Evolutionary conservation across 2,797 vertebrate species (phyloP).

Genomic region (Lutra lutra): DNA sequence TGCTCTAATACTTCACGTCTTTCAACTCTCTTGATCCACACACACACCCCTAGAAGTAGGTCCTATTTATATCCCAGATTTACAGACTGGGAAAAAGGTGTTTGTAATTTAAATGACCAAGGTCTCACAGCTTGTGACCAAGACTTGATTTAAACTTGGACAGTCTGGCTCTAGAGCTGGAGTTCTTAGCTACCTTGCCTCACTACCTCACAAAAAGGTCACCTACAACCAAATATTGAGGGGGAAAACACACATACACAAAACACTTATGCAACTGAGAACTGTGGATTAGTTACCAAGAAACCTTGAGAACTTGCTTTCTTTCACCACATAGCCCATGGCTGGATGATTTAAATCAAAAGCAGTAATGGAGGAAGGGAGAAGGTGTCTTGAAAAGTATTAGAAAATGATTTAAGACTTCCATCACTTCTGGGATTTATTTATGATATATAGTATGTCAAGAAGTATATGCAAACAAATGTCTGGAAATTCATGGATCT

Average conservation of each 20-base stretch:
- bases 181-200: background rate
- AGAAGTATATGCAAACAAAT: constrained; percentile 45
- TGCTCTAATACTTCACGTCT: background rate
- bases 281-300: background rate
- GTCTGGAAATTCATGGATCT: constrained; percentile 76
- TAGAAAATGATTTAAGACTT: constrained; percentile 47
- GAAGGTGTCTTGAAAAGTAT: background rate
- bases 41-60: background rate
- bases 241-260: background rate
- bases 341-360: constrained; percentile 39
- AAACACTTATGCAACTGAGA: background rate
- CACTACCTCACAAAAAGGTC: background rate
- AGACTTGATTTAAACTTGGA: background rate
- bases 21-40: constrained; percentile 3
- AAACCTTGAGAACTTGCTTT: background rate
- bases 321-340: background rate
- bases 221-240: background rate
- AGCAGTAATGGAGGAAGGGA: background rate
- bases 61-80: background rate
- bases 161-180: background rate
- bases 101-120: background rate
- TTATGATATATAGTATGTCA: constrained; percentile 66
- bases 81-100: background rate
- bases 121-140: background rate
- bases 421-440: constrained; percentile 68